Evolutionary conservation across 2,113 vertebrate genomes (phyloP).

Genomic region (Macrotis lagotis): DNA sequence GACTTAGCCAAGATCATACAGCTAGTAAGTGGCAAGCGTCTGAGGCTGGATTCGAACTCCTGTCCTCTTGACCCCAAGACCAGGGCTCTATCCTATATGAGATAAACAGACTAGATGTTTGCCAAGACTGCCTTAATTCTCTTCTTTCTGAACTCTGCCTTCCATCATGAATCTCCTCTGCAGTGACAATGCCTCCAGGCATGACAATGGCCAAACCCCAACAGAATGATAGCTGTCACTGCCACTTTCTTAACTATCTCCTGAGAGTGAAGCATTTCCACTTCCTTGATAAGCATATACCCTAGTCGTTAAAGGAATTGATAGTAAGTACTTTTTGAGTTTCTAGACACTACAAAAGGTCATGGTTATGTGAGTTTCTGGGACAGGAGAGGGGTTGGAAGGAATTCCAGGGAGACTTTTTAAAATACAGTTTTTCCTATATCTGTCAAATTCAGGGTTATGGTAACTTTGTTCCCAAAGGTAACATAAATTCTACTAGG

Average conservation of each 20-base stretch:
- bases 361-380: constrained; percentile 49
- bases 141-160: neutral
- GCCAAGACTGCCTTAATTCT: constrained; percentile 35
- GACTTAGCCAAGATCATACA: too few species aligned
- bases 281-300: neutral
- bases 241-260: constrained; percentile 49
- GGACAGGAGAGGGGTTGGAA: neutral
- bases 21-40: too few species aligned
- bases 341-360: constrained; percentile 51
- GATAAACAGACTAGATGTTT: neutral
- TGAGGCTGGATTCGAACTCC: too few species aligned
- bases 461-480: neutral
- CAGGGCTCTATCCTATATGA: neutral
- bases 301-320: neutral
- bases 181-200: constrained; percentile 28
- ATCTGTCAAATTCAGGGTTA: neutral
- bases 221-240: constrained; percentile 45
- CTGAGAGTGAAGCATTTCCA: constrained; percentile 32
- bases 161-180: constrained; percentile 3
- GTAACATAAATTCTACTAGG: neutral
- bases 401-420: constrained; percentile 16
- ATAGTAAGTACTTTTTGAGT: constrained; percentile 49
- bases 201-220: neutral
- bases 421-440: constrained; percentile 33
- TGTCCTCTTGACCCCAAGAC: too few species aligned